Percentiles rank a stretch among this genome's conserved stretches.
phyloP scores from a whole-genome alignment of 2,888 invertebrate genomes.

The Cheilosia grossa region DNA sequence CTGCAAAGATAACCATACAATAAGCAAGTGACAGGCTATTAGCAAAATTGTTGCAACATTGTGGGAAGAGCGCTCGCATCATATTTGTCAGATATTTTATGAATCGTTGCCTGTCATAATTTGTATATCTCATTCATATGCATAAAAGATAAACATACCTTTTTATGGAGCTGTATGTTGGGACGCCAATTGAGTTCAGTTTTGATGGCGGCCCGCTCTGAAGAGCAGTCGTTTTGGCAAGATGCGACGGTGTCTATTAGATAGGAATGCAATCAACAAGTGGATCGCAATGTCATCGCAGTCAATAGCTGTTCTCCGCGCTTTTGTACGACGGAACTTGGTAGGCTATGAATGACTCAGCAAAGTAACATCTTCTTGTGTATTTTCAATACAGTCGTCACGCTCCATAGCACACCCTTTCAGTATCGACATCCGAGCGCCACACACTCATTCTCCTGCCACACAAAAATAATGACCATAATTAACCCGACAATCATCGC shows the following conservation, averaged over 20 bases:
- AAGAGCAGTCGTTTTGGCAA: too few relatives aligned
- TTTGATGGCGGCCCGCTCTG: too few relatives aligned
- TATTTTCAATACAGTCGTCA: not conserved
- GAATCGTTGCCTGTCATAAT: slow-evolving; percentile 41
- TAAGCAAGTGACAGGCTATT: slow-evolving; percentile 35
- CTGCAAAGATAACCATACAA: slow-evolving; percentile 35
- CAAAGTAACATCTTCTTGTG: too few relatives aligned
- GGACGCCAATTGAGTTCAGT: not conserved
- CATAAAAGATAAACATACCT: slow-evolving; percentile 22
- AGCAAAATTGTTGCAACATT: slow-evolving; percentile 34
- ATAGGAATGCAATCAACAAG: too few relatives aligned
- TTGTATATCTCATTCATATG: slow-evolving; percentile 42
- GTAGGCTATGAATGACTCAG: too few relatives aligned
- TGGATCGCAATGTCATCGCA: too few relatives aligned
- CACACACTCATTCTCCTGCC: slow-evolving; percentile 20
- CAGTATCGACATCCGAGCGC: slow-evolving; percentile 24
- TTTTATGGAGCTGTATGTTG: slow-evolving; percentile 18
- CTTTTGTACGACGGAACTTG: too few relatives aligned
- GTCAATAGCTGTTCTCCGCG: too few relatives aligned
- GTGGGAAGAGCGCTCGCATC: not conserved
- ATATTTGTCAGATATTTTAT: slow-evolving; percentile 34
- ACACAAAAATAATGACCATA: slow-evolving; percentile 59
- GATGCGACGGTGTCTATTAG: too few relatives aligned
- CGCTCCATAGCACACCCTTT: slow-evolving; percentile 56
- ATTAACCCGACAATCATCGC: slow-evolving; percentile 55